These are phyloP conservation scores for Gallinago stenura DNA, from an alignment of 2,797 vertebrate genomes.

Conservation along the genomic window DNA sequence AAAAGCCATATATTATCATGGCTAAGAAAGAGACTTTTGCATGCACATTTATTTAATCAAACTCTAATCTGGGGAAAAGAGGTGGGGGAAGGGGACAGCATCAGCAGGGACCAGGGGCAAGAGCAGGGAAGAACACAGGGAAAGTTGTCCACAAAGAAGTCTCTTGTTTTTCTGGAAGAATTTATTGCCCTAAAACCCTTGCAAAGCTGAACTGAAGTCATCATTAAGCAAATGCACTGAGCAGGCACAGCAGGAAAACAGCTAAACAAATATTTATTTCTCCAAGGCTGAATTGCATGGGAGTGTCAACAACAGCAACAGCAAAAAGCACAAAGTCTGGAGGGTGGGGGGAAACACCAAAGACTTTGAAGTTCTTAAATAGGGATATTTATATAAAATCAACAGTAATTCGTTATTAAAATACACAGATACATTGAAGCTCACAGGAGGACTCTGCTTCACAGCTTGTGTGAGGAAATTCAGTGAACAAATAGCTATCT, in stretches of 20 bases:
- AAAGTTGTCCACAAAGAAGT: background rate
- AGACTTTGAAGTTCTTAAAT: conserved; percentile 26
- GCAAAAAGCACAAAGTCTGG: background rate
- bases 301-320: conserved; percentile 36
- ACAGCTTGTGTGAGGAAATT: background rate
- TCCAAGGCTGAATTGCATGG: conserved; percentile 30
- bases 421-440: conserved; percentile 11
- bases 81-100: fast-evolving
- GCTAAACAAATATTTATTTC: conserved; percentile 74
- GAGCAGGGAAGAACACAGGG: background rate
- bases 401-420: conserved; percentile 52
- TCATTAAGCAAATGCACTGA: conserved; percentile 62
- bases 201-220: conserved; percentile 35
- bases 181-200: conserved; percentile 8
- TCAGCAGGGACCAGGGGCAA: background rate
- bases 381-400: conserved; percentile 40
- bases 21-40: background rate
- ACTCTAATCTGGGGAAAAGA: background rate
- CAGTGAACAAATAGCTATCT: background rate
- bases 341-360: background rate
- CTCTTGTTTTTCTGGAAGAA: conserved; percentile 27
- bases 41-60: background rate
- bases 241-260: conserved; percentile 58
- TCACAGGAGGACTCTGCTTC: conserved; percentile 1
- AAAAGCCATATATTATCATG: background rate